These are phyloP conservation scores for Eurois occulta DNA, from an alignment of 2,888 invertebrate genomes.

Conservation along the genomic window DNA sequence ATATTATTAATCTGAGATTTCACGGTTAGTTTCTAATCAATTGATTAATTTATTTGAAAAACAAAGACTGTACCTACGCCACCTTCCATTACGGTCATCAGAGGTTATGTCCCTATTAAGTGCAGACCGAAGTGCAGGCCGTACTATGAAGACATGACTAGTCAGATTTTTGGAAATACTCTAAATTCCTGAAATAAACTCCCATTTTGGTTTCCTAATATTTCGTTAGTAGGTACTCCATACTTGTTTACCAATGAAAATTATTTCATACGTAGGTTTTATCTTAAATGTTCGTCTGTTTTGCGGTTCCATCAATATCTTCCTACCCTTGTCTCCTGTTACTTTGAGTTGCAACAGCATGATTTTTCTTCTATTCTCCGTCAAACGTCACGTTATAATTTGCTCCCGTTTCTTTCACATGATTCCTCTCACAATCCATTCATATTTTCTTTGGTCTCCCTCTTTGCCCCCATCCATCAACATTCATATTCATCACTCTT, in stretches of 20 bases:
- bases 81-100: background rate
- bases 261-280: background rate
- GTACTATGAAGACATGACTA: background rate
- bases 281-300: background rate
- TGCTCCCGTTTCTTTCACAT: background rate
- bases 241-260: background rate
- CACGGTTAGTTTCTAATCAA: constrained; percentile 38
- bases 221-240: background rate
- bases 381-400: background rate
- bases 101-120: background rate
- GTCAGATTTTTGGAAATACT: background rate
- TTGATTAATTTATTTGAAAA: constrained; percentile 16
- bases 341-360: background rate
- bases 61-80: constrained; percentile 1
- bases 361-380: background rate
- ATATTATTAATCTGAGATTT: constrained; percentile 47
- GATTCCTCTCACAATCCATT: background rate
- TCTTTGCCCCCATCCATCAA: background rate
- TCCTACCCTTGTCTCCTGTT: background rate
- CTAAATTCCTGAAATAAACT: background rate
- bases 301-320: background rate
- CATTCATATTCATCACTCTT: background rate
- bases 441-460: background rate
- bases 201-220: background rate
- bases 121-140: background rate